phyloP scores from a whole-genome alignment of 2,888 invertebrate genomes.

The Troides helena region DNA sequence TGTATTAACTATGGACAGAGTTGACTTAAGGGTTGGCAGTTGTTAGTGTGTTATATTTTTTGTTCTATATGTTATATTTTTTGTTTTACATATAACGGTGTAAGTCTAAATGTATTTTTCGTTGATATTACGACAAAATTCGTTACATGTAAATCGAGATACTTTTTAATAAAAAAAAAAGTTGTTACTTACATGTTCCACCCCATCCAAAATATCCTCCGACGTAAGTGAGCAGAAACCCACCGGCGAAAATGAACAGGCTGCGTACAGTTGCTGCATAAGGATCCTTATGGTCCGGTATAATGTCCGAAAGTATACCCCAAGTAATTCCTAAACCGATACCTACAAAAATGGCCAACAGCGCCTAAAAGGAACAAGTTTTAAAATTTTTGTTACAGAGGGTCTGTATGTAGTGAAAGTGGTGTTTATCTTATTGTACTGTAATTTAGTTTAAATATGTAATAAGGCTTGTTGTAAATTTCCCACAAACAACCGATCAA shows the following conservation, averaged over 20 bases:
- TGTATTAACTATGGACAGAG: no score
- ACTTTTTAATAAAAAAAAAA: not conserved
- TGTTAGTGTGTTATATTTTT: no score
- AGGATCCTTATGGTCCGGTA: constrained; percentile 65
- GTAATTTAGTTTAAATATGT: no score
- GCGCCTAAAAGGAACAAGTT: constrained; percentile 49
- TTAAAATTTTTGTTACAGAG: not conserved
- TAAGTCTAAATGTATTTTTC: no score
- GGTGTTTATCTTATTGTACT: not conserved
- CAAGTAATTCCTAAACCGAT: constrained; percentile 63
- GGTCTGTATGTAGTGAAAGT: not conserved
- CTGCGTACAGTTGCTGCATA: constrained; percentile 68
- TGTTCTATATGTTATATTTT: no score
- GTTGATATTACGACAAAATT: no score
- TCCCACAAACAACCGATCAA: no score
- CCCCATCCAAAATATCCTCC: constrained; percentile 67
- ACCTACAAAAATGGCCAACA: constrained; percentile 65
- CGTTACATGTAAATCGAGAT: no score
- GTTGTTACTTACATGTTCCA: constrained; percentile 62
- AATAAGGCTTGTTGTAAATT: no score
- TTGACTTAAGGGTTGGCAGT: no score
- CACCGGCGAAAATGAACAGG: constrained; percentile 62
- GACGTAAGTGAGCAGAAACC: constrained; percentile 59
- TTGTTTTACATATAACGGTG: no score
- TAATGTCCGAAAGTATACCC: constrained; percentile 61